Evolutionary conservation across 2,113 vertebrate species (phyloP).

Genomic region (Ctenodactylus gundi): DNA sequence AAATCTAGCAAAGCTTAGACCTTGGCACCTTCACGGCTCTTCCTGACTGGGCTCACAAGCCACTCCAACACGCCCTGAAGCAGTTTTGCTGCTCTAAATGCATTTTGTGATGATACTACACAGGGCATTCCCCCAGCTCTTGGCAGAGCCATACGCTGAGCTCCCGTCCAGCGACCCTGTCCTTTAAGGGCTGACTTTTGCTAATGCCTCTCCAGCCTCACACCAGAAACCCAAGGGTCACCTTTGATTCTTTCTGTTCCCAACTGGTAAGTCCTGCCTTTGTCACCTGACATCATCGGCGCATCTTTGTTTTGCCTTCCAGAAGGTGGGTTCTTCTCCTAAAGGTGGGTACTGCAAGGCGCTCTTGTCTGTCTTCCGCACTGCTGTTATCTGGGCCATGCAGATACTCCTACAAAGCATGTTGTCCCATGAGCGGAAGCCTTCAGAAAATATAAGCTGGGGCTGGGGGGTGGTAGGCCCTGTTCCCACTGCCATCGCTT

Average conservation of each 20-base stretch:
- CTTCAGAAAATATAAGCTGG: accelerated
- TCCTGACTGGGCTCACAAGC: not conserved
- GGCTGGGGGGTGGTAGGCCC: not conserved
- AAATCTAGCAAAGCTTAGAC: not conserved
- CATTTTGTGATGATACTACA: not conserved
- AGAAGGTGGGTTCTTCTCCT: not conserved
- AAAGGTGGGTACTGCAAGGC: not conserved
- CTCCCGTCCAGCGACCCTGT: not conserved
- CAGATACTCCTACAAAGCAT: not conserved
- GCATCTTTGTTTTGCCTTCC: not conserved
- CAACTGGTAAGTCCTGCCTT: not conserved
- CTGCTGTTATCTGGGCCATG: not conserved
- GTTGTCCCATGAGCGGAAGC: accelerated
- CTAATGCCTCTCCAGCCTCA: not conserved
- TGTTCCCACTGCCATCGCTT: accelerated
- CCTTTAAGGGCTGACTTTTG: not conserved
- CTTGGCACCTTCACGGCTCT: not conserved
- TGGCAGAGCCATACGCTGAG: too few species aligned
- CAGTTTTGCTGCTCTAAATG: accelerated
- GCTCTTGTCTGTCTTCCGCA: not conserved
- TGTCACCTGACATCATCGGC: too few species aligned
- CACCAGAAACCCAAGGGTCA: not conserved
- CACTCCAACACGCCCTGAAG: accelerated
- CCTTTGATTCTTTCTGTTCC: not conserved
- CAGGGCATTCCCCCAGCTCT: accelerated